A percentile compares a stretch with the other conserved stretches of the same genome.
These are phyloP conservation scores for Galeopsomyia nigrocyanea DNA, from an alignment of 2,888 invertebrate species.

Conservation along the genomic window DNA sequence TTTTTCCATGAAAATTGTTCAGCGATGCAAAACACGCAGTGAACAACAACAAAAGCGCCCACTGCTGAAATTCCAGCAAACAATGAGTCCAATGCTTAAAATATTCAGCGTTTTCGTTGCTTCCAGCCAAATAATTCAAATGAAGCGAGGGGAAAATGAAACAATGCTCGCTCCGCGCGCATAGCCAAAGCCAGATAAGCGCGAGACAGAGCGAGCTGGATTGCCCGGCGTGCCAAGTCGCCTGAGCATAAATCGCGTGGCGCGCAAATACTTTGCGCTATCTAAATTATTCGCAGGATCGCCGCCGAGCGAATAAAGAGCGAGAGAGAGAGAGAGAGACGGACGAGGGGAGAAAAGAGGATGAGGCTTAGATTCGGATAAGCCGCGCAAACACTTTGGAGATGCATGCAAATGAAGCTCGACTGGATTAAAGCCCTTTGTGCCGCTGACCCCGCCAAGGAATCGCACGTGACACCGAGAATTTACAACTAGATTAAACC, in stretches of 20 bases:
- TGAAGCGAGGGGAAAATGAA: background rate
- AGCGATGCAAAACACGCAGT: too few relatives aligned
- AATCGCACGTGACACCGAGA: slow-evolving; percentile 27
- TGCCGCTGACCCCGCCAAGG: slow-evolving; percentile 27
- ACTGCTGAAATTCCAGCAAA: too few relatives aligned
- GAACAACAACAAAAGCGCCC: too few relatives aligned
- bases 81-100: too few relatives aligned
- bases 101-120: too few relatives aligned
- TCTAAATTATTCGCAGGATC: slow-evolving; percentile 49
- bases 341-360: background rate
- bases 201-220: background rate
- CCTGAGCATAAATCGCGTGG: slow-evolving; percentile 16
- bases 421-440: slow-evolving; percentile 41
- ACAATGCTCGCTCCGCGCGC: background rate
- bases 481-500: slow-evolving; percentile 44
- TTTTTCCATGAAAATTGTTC: too few relatives aligned
- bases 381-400: slow-evolving; percentile 28
- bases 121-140: too few relatives aligned
- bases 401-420: slow-evolving; percentile 46
- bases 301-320: background rate
- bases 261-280: slow-evolving; percentile 29
- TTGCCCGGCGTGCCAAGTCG: slow-evolving; percentile 31
- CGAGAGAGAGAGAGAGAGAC: background rate
- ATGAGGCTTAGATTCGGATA: slow-evolving; percentile 29
- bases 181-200: slow-evolving; percentile 20